Evolutionary conservation across 2,888 invertebrate genomes (phyloP), one percentile per base, ranked within the genome.

Genomic region (Punctoribates punctum): DNA sequence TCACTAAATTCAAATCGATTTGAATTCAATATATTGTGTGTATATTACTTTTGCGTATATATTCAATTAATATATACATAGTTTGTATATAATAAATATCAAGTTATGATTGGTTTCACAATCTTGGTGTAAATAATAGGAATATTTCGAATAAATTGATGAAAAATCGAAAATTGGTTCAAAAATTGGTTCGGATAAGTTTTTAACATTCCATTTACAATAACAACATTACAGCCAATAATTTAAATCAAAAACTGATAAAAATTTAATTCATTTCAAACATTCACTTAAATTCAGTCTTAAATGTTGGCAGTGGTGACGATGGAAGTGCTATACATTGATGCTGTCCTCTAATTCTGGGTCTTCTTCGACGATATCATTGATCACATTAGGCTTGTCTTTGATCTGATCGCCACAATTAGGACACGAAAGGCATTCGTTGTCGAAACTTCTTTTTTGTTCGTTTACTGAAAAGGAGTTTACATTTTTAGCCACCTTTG

Each of bases 341-440:
- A 70, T 70, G n/a, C 70, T 70, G 46, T 70, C 46, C 23, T 70
- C 42, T 15, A 70, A 4, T 1, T 70, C 70, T 23, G 38, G 23
- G 3, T 70, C 70, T 46, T 70, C 70, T 70, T 70, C 70, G 15
- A 20, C 34, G 13, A 70, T 46, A 1, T 70, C 70, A 23, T 46
- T 23, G 11, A 46, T 29, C n/a, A 70, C 23, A 5, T 38, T 70
- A 13, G 34, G 3, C 1, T 11, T 20, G 29, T 11, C 23, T 4
- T 23, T 46, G n/a, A 70, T 20, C 34, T 46, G 70, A 46, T 70
- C 70, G 38, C 70, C 70, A 70, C 70, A 70, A 70, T 70, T 70
- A 15, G 70, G 70, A 46, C 70, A 70, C 46, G 65, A 65, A 34
- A 34, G 29, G 34, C 11, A 42, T 23, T 46, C 23, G 5, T 46